Evolutionary conservation across 2,888 invertebrate genomes (phyloP).

Genomic region (Beris morrisii): DNA sequence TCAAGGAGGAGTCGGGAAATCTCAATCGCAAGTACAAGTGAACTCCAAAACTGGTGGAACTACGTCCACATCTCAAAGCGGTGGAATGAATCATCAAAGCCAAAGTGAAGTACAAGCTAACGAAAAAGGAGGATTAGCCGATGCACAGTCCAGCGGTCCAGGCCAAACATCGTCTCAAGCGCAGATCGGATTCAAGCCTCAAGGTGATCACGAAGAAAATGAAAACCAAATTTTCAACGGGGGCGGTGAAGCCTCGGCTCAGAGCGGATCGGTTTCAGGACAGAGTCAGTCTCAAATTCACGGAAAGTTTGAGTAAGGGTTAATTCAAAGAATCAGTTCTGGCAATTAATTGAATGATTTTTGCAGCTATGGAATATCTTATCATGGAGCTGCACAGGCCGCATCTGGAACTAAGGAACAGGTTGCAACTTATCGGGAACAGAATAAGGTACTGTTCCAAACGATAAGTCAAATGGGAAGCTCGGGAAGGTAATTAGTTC

Average conservation of each 20-base stretch:
- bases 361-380: conserved; percentile 69
- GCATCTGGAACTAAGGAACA: conserved; percentile 71
- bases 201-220: conserved; percentile 58
- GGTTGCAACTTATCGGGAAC: conserved; percentile 64
- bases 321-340: neutral
- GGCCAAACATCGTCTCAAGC: conserved; percentile 86
- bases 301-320: conserved; percentile 65
- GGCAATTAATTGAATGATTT: neutral
- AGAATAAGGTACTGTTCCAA: conserved; percentile 67
- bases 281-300: conserved; percentile 82
- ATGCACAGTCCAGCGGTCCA: conserved; percentile 81
- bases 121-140: conserved; percentile 80
- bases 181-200: conserved; percentile 82
- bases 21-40: conserved; percentile 76
- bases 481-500: conserved; percentile 45
- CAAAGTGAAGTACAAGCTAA: conserved; percentile 69
- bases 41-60: conserved; percentile 76
- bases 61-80: conserved; percentile 73
- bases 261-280: conserved; percentile 73
- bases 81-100: conserved; percentile 73
- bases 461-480: conserved; percentile 60
- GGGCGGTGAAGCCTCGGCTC: conserved; percentile 77
- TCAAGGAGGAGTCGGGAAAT: conserved; percentile 71
- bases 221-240: conserved; percentile 67
- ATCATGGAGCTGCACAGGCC: conserved; percentile 80